Evolutionary conservation across 2,113 vertebrate genomes (phyloP), one percentile per base, ranked within the genome.

Genomic region (Craseonycteris thonglongyai): DNA sequence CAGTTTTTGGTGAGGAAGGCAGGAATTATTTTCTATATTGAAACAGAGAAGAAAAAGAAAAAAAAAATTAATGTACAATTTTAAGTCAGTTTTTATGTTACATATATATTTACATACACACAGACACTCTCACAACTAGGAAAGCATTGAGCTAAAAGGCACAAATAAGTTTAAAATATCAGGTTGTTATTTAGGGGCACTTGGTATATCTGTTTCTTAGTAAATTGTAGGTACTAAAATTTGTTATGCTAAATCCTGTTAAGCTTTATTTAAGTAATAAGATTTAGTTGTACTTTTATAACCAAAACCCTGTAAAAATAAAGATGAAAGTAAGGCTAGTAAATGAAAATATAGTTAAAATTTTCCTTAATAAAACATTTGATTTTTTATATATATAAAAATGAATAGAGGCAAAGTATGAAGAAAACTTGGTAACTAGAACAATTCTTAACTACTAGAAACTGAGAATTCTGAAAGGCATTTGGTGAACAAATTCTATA

Each of bases 211-310:
- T 30, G 7, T 88, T 87, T 88, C 66, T 84, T 91, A 91, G 51
- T 63, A 88, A 91, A 33, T 65, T 9, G 12, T 66, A 40, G 22
- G 30, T 61, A 66, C 28, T 92, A 63, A 95, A 81, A 61, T 63
- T 56, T 14, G 28, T 87, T 90, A 35, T 45, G 85, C 11, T 56
- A 90, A 38, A 68, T 74, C 72, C 40, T 74, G 76, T 71, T n/a
- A 61, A 95, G 42, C 16, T 24, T 0, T 63, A 35, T 58, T 87
- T 81, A 0, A 38, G 12, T 90, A 61, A 40, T 45, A 68, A 6
- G 30, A 86, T 75, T 82, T 88, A 65, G 26, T 81, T 89, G 9
- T 65, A 21, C 14, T 92, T 96, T 78, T 94, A 87, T 92, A 88
- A 80, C 75, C 21, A 42, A 81, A 45, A 59, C 3, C 13, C 58